phyloP scores from a whole-genome alignment of 2,888 invertebrate species.

The Tridacna crocea region DNA sequence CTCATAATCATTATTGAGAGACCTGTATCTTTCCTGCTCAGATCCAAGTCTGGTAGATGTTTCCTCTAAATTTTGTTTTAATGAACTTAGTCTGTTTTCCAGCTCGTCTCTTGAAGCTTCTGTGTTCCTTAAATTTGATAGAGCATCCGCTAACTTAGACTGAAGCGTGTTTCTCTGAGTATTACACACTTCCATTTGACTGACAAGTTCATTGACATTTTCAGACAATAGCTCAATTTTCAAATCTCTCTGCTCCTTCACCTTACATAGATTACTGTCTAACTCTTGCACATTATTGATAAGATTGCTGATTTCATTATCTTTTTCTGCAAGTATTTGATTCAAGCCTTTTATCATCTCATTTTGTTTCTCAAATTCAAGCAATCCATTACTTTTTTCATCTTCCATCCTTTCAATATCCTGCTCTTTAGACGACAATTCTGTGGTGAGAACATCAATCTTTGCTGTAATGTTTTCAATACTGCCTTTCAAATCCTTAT shows the following conservation, averaged over 20 bases:
- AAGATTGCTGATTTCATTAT: conserved; percentile 52
- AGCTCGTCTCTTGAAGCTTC: conserved; percentile 56
- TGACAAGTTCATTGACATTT: conserved; percentile 58
- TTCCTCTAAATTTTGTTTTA: conserved; percentile 23
- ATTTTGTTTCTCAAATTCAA: conserved; percentile 52
- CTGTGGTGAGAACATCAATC: conserved; percentile 32
- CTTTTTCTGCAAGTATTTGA: conserved; percentile 44
- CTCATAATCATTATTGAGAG: conserved; percentile 33
- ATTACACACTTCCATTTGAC: conserved; percentile 47
- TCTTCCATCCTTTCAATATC: conserved; percentile 39
- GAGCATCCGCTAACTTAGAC: conserved; percentile 47
- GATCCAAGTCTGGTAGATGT: conserved; percentile 23
- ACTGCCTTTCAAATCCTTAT: conserved; percentile 43
- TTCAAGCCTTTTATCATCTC: conserved; percentile 31
- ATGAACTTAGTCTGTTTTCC: conserved; percentile 38
- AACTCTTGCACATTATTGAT: conserved; percentile 58
- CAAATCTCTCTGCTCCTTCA: conserved; percentile 56
- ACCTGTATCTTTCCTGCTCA: conserved; percentile 26
- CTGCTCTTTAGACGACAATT: conserved; percentile 40
- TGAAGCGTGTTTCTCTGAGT: conserved; percentile 51
- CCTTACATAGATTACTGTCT: conserved; percentile 43
- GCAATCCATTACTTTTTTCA: conserved; percentile 46
- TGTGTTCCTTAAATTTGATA: conserved; percentile 57
- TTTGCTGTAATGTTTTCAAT: conserved; percentile 42
- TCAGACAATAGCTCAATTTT: conserved; percentile 54